Conservation (phyloP, 1,140 invertebrate genomes). For the Zaprionus vittiger region DNA sequence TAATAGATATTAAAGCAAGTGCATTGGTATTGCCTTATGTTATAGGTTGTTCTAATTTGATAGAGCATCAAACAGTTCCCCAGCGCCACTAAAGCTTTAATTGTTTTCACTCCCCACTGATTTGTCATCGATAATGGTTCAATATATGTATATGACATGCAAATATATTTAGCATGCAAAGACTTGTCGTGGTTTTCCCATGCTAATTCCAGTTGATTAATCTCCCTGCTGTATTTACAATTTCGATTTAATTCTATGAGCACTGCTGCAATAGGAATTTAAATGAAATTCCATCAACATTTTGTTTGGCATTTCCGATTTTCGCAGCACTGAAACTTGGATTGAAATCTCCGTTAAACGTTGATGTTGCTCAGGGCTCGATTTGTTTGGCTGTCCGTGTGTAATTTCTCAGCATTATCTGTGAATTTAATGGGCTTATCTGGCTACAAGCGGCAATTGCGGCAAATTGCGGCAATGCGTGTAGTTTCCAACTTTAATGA, state of each 20-base stretch:
- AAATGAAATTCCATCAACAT: neutral
- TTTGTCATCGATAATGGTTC: conserved; percentile 2
- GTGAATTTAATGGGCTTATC: conserved; percentile 40
- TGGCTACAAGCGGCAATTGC: conserved; percentile 16
- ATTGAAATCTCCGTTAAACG: conserved; percentile 11
- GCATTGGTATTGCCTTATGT: accelerated
- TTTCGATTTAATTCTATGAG: neutral
- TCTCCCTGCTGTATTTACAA: neutral
- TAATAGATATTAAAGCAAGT: neutral
- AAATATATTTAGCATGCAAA: neutral
- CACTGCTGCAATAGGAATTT: neutral
- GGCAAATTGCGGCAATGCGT: conserved; percentile 25
- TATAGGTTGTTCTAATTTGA: neutral
- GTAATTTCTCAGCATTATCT: conserved; percentile 62
- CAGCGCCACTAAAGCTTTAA: neutral
- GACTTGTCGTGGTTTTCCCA: neutral
- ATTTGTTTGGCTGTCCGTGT: conserved; percentile 13
- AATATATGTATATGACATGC: neutral
- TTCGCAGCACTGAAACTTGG: neutral
- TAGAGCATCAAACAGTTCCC: neutral
- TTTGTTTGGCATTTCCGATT: conserved; percentile 13
- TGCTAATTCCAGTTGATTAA: conserved; percentile 4
- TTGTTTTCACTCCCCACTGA: neutral
- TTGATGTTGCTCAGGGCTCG: conserved; percentile 2
- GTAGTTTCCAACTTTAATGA: conserved; percentile 47